Base-by-base conservation (phyloP, 2,888 invertebrate species). In the Hedychridium roseum region DNA sequence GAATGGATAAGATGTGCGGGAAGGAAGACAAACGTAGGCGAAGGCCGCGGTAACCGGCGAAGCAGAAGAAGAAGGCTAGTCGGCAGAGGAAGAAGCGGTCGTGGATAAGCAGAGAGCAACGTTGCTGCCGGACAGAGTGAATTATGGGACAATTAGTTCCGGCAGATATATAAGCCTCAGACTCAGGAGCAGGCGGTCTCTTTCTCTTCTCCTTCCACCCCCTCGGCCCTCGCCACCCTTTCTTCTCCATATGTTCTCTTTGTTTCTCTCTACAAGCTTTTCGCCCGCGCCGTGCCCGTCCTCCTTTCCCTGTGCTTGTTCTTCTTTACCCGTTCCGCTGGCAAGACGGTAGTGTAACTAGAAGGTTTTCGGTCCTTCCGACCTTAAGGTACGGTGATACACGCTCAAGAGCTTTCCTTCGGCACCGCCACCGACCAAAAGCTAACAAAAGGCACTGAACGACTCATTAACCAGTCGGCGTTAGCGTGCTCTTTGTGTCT, bases 91-190 rank as follows among this genome's bases (percentile, higher is more conserved):
- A 50, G 49, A 50, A 54, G 55, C 44, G 46, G 46, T 53, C 52
- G 59, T 52, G 60, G 62, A 55, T 60, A 62, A 63, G 64, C 62
- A 60, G 58, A 66, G 64, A 60, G 60, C 56, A 57, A 58, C 62
- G 59, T 51, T 50, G 61, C 61, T 64, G 61, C 68, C 60, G 70
- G 63, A 60, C 56, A 58, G 68, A 68, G 72, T 72, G 72, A 72
- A 73, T 72, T 73, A 72, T 73, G 69, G 66, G 73, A 72, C 73
- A 72, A 72, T 72, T 72, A 72, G 73, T 72, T 72, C 72, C 72
- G 71, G 72, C 66, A 72, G 72, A 73, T 72, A 73, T 69, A 71
- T 73, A 72, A 71, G 68, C 66, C 64, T 64, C 61, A 60, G 67
- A 64, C 71, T 60, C 65, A 60, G 70, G 66, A 59, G 56, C 62